Evolutionary conservation across 2,113 vertebrate genomes (phyloP).

Genomic region (human (Homo sapiens)): GRCh38 chr5:96012001-96012500

Average conservation of each 20-base stretch:
- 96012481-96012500: neutral
- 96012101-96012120: neutral
- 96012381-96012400: neutral
- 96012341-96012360: neutral
- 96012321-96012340: neutral
- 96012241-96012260: neutral
- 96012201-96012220: neutral
- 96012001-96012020: neutral
- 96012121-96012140: neutral
- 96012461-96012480: slow-evolving; percentile 18
- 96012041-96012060: slow-evolving; percentile 7
- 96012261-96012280: neutral
- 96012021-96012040: neutral
- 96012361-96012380: neutral
- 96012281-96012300: neutral
- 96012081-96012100: neutral
- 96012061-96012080: slow-evolving; percentile 3
- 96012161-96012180: neutral
- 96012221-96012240: neutral
- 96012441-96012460: neutral
- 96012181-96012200: neutral
- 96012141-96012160: neutral
- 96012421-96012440: neutral
- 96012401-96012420: neutral
- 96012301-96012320: neutral